These are phyloP conservation scores for Tapera naevia DNA, from an alignment of 2,797 vertebrate genomes.

Conservation along the genomic window DNA sequence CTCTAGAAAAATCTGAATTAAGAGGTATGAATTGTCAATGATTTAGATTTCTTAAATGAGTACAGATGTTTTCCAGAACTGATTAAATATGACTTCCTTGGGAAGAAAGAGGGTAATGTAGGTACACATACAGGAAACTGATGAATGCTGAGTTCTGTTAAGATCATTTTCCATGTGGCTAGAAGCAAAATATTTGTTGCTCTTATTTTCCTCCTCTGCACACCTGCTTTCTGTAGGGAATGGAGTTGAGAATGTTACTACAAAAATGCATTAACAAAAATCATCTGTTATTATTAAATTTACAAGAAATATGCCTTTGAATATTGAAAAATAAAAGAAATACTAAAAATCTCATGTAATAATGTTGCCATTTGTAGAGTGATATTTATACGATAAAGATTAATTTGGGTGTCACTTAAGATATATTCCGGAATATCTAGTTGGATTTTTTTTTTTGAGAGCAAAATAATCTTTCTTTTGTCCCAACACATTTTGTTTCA, in stretches of 20 bases:
- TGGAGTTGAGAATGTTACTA: neutral
- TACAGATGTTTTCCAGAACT: neutral
- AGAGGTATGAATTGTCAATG: neutral
- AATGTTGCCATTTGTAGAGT: neutral
- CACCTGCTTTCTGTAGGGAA: neutral
- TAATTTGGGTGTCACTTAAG: neutral
- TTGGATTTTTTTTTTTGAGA: neutral
- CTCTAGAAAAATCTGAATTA: neutral
- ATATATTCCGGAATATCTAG: neutral
- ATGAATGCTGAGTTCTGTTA: neutral
- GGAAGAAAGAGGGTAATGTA: neutral
- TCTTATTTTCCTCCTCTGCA: neutral
- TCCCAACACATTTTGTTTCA: neutral
- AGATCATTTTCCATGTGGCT: neutral
- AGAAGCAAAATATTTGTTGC: neutral
- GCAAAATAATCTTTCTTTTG: neutral
- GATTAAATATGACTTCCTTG: neutral
- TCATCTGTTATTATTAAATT: neutral
- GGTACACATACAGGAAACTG: neutral
- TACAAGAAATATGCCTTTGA: neutral
- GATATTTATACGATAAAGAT: neutral
- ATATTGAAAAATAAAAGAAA: neutral
- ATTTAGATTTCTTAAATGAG: neutral
- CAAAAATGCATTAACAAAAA: neutral
- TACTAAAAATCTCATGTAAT: neutral